Percentiles rank a stretch among this genome's conserved stretches.
Evolutionary conservation across 2,888 invertebrate species (phyloP).

Genomic region (Neoitamus cyanurus): DNA sequence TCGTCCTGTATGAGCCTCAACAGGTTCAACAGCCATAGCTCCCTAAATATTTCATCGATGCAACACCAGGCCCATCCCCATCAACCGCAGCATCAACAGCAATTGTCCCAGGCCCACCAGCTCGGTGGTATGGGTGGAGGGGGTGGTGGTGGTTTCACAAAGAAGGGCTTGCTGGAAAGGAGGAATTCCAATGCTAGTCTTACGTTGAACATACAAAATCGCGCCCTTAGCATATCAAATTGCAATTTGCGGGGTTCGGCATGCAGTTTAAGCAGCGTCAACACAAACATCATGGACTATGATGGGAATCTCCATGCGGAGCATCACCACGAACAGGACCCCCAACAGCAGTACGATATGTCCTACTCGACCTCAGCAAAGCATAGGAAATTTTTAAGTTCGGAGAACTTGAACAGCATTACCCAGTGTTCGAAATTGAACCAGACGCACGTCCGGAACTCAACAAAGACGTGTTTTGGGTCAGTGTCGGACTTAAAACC

Average conservation of each 20-base stretch:
- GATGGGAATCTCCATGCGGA: slow-evolving; percentile 41
- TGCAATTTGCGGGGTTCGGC: slow-evolving; percentile 68
- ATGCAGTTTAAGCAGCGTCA: slow-evolving; percentile 67
- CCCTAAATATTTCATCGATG: slow-evolving; percentile 63
- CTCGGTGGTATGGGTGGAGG: not conserved
- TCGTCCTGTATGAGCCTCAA: slow-evolving; percentile 66
- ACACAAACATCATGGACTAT: slow-evolving; percentile 52
- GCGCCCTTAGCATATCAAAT: slow-evolving; percentile 68
- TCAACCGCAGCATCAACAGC: not conserved
- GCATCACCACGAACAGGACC: slow-evolving; percentile 22
- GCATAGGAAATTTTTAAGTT: slow-evolving; percentile 65
- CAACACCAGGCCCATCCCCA: slow-evolving; percentile 59
- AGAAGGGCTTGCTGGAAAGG: slow-evolving; percentile 81
- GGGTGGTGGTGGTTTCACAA: slow-evolving; percentile 41
- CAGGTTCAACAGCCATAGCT: slow-evolving; percentile 71
- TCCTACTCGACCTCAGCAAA: slow-evolving; percentile 47
- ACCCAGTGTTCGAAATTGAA: slow-evolving; percentile 61
- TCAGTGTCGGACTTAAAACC: slow-evolving; percentile 67
- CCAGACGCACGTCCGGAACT: slow-evolving; percentile 57
- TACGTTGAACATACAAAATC: slow-evolving; percentile 76
- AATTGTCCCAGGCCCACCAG: not conserved
- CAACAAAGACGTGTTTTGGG: slow-evolving; percentile 63
- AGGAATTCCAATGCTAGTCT: slow-evolving; percentile 92
- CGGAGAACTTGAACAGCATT: slow-evolving; percentile 61
- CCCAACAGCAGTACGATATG: slow-evolving; percentile 48